phyloP scores from a whole-genome alignment of 2,113 vertebrate genomes.

The Dasypus novemcinctus region DNA sequence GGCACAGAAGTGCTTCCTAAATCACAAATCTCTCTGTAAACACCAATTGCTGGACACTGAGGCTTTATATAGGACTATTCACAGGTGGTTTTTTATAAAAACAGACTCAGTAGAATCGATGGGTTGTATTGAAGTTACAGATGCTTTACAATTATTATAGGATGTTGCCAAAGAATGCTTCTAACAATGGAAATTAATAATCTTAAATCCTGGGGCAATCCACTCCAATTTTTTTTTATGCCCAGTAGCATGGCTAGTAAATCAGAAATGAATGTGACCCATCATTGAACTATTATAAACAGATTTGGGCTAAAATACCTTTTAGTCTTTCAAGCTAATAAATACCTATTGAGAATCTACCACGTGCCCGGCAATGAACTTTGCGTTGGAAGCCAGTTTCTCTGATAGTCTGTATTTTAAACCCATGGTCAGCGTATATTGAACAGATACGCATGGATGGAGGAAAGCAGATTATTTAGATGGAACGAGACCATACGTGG shows the following conservation, averaged over 20 bases:
- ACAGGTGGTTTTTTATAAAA: neutral
- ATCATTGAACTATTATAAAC: neutral
- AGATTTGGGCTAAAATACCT: neutral
- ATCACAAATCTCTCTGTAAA: neutral
- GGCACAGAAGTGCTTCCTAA: neutral
- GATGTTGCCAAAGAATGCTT: neutral
- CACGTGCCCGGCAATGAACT: neutral
- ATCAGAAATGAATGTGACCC: neutral
- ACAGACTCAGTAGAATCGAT: neutral
- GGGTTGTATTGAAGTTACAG: neutral
- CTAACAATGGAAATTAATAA: neutral
- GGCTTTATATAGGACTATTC: neutral
- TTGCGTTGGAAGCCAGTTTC: neutral
- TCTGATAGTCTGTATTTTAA: neutral
- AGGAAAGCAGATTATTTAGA: neutral
- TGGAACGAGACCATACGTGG: fast-evolving
- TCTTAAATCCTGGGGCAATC: neutral
- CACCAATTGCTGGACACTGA: neutral
- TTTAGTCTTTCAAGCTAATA: neutral
- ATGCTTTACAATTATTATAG: neutral
- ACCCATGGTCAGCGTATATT: neutral
- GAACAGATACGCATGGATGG: neutral
- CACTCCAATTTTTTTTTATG: neutral
- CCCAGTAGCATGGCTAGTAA: neutral
- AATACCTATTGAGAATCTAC: neutral